A percentile compares a stretch with the other conserved stretches of the same genome.
Evolutionary conservation across 2,113 vertebrate genomes (phyloP).

Genomic region (Myrmophylax atrothorax): DNA sequence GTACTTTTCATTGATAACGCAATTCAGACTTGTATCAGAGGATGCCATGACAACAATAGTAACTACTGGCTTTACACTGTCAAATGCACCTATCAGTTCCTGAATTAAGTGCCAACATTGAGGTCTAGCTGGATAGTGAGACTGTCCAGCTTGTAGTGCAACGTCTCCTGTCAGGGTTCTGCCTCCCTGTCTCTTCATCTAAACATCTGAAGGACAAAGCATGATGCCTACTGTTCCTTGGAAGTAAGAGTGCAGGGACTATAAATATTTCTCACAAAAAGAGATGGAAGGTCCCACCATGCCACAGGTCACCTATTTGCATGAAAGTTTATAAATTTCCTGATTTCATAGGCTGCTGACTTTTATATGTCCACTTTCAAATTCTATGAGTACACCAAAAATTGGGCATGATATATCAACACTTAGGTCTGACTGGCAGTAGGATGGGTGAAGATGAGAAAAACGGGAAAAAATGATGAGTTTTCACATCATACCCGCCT

Average conservation of each 20-base stretch:
- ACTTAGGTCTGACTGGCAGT: background rate
- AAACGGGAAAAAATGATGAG: background rate
- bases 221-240: accelerated
- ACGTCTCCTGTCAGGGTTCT: background rate
- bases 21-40: background rate
- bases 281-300: background rate
- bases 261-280: background rate
- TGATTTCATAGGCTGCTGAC: background rate
- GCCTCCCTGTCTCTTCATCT: background rate
- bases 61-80: background rate
- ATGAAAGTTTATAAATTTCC: background rate
- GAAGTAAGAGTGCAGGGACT: background rate
- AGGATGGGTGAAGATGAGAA: background rate
- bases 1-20: background rate
- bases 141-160: background rate
- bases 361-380: background rate
- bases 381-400: background rate
- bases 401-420: background rate
- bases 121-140: background rate
- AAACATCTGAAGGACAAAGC: background rate
- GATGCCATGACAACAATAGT: background rate
- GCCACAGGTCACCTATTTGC: background rate
- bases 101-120: background rate
- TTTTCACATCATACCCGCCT: conserved; percentile 23
- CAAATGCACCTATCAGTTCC: background rate